These are phyloP conservation scores for Halichoeres trimaculatus DNA, from an alignment of 2,113 vertebrate genomes.

Conservation along the genomic window DNA sequence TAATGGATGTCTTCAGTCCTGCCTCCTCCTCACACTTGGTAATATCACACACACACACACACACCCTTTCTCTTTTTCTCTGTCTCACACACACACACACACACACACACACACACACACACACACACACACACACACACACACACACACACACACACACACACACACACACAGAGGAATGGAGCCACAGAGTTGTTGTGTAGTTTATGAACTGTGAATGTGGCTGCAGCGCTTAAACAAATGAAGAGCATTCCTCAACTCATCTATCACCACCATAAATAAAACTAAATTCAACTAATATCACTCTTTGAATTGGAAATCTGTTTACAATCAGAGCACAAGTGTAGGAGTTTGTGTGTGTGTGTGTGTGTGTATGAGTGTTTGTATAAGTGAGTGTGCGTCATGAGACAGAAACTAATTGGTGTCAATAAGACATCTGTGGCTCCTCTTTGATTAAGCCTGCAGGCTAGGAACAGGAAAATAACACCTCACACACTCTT, in stretches of 20 bases:
- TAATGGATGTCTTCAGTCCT: conserved; percentile 90
- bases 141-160: background rate
- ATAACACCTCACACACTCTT: conserved; percentile 51
- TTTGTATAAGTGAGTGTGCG: conserved; percentile 17
- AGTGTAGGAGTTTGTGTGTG: conserved; percentile 14
- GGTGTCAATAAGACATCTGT: conserved; percentile 82
- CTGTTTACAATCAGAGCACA: conserved; percentile 16
- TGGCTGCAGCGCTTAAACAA: conserved; percentile 13
- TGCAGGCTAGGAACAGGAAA: conserved; percentile 72
- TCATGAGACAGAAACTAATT: conserved; percentile 75
- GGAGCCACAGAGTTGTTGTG: background rate
- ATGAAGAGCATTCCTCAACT: conserved; percentile 33
- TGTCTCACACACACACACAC: background rate
- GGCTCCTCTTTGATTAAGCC: conserved; percentile 79
- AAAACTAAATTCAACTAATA: conserved; percentile 25
- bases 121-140: conserved; percentile 1
- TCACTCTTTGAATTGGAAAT: conserved; percentile 26
- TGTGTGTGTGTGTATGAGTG: conserved; percentile 28
- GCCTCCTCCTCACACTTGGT: conserved; percentile 84
- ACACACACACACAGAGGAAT: background rate
- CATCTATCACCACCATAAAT: conserved; percentile 29
- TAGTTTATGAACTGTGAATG: conserved; percentile 24
- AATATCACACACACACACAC: conserved; percentile 16
- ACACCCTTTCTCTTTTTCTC: background rate
- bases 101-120: background rate